Base-by-base conservation (phyloP, 2,888 invertebrate species). In the Imbricaverruca yamaguchii region DNA sequence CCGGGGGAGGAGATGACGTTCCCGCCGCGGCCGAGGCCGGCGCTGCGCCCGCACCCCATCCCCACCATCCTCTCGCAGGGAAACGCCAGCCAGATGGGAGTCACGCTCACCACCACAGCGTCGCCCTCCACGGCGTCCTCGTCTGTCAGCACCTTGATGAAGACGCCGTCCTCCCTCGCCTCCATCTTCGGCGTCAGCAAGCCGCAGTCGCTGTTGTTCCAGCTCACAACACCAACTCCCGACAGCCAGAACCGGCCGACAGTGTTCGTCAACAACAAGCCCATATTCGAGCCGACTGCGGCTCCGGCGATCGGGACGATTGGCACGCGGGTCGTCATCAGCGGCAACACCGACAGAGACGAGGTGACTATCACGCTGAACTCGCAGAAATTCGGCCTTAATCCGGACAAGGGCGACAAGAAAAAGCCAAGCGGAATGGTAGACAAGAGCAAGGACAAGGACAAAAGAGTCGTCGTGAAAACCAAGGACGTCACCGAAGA, bases 201-300 rank as follows among this genome's bases (percentile, higher is more conserved):
- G 69, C 69, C 69, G 25, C 8, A 10, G 23, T 13, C 25, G 39
- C 9, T 39, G 13, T 10, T 69, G 25, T 15, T 69, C 13, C 39
- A 39, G 74, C 74, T 18, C 8, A 18, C 74, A 15, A 74, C 74
- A 8, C 12, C 39, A 2, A 18, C 74, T 18, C 74, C 74, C 18
- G 74, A 74, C 53, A 18, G 6, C 39, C 18, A 74, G 53, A 15
- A 21, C 9, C 39, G 74, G 4, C 74, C 74, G 8, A 74, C 74
- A 1, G 74, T 74, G 18, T 74, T 74, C 21, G 39, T 74, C 74
- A 74, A 74, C 74, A 74, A 74, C 74, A 53, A 13, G 74, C 74
- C 74, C 4, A 23, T 74, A 15, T 74, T 74, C 53, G 15, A 15
- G 10, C 2, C 53, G 18, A 74, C 74, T 9, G 10, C 11, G 7